Evolutionary conservation across 2,113 vertebrate species (phyloP).

Genomic region (Oncorhynchus gorbuscha): DNA sequence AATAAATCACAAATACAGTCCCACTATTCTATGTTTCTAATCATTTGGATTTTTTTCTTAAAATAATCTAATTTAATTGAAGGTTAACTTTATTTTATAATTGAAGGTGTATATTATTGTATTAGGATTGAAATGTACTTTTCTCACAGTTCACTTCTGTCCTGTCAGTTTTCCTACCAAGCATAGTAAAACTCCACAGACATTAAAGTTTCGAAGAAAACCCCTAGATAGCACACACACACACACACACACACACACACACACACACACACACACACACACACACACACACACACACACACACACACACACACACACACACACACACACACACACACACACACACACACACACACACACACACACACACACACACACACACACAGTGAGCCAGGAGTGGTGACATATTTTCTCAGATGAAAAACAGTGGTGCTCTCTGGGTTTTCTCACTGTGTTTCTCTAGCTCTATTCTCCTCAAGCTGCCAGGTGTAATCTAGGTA

Average conservation of each 20-base stretch:
- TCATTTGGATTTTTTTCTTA: not conserved
- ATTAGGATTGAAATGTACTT: slow-evolving; percentile 6
- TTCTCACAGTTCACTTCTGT: slow-evolving; percentile 15
- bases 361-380: too few relatives aligned
- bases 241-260: too few relatives aligned
- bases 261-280: not conserved
- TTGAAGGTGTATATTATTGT: slow-evolving; percentile 19
- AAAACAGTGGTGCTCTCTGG: slow-evolving; percentile 45
- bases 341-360: not conserved
- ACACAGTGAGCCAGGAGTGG: slow-evolving; percentile 27
- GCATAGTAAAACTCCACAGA: slow-evolving; percentile 21
- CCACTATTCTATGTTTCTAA: slow-evolving; percentile 1
- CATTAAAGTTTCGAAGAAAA: slow-evolving; percentile 20
- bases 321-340: not conserved
- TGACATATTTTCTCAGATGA: slow-evolving; percentile 32
- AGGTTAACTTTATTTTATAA: not conserved
- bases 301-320: not conserved
- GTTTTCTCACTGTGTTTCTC: slow-evolving; percentile 37
- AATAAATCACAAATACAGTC: not conserved
- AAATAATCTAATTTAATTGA: not conserved
- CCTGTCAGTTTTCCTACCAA: slow-evolving; percentile 31
- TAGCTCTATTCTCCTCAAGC: slow-evolving; percentile 19
- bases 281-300: not conserved
- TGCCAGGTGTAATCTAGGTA: slow-evolving; percentile 24
- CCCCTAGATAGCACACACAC: slow-evolving; percentile 9